Conservation (phyloP, 2,113 vertebrate species). For the Verasper variegatus region DNA sequence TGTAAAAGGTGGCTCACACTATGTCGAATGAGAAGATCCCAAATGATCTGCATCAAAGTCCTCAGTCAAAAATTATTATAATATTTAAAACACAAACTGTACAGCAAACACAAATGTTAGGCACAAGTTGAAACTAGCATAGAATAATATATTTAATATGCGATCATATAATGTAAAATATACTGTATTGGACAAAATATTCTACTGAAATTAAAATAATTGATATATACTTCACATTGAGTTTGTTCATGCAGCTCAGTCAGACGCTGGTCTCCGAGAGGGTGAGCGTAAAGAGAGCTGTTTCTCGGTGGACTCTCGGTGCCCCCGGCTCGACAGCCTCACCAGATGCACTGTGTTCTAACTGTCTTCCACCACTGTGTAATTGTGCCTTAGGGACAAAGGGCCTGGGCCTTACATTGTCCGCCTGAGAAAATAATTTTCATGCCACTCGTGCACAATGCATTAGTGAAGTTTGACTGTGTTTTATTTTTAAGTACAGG, state of each 20-base stretch:
- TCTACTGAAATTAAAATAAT: too few relatives aligned
- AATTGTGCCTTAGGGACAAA: slow-evolving; percentile 64
- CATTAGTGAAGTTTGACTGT: slow-evolving; percentile 45
- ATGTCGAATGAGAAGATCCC: too few relatives aligned
- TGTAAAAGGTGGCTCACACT: too few relatives aligned
- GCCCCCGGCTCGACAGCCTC: slow-evolving; percentile 38
- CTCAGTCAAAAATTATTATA: too few relatives aligned
- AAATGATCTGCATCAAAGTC: too few relatives aligned
- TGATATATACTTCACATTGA: too few relatives aligned
- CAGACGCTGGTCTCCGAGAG: background rate
- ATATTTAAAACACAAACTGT: too few relatives aligned
- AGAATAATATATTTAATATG: too few relatives aligned
- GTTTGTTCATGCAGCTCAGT: background rate
- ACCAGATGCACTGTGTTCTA: slow-evolving; percentile 68
- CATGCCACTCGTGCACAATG: slow-evolving; percentile 48
- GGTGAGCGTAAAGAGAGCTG: slow-evolving; percentile 9
- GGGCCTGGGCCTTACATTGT: slow-evolving; percentile 34
- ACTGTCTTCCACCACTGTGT: slow-evolving; percentile 65
- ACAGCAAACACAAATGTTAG: too few relatives aligned
- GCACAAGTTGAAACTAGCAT: too few relatives aligned
- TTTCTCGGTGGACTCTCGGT: slow-evolving; percentile 30
- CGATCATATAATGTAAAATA: too few relatives aligned
- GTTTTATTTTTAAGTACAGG: slow-evolving; percentile 45
- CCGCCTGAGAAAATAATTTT: slow-evolving; percentile 64
- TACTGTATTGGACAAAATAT: too few relatives aligned